A percentile compares a stretch with the other conserved stretches of the same genome.
These are phyloP conservation scores for Columba guinea DNA, from an alignment of 2,797 vertebrate genomes.

Conservation along the genomic window DNA sequence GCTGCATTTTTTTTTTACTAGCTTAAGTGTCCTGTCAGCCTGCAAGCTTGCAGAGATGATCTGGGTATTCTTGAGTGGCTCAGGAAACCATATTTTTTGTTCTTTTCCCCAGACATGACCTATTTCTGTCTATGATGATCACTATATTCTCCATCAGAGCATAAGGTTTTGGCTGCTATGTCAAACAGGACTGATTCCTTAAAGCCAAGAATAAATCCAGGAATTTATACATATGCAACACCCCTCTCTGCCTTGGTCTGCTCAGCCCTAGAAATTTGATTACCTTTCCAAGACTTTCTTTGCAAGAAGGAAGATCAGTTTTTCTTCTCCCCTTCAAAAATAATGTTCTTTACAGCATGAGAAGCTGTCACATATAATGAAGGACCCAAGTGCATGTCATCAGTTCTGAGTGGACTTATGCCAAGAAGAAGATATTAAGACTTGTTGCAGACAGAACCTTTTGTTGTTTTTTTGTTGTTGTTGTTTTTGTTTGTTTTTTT, in stretches of 20 bases:
- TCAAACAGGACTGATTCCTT: background rate
- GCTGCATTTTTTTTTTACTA: background rate
- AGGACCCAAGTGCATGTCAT: background rate
- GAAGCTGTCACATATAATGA: background rate
- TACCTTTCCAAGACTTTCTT: background rate
- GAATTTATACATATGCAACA: background rate
- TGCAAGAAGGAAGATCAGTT: background rate
- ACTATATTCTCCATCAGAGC: background rate
- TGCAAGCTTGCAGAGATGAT: background rate
- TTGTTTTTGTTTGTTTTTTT: no score
- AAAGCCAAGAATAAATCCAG: slow-evolving; percentile 2
- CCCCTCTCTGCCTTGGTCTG: background rate
- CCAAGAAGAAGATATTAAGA: background rate
- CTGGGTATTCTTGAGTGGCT: background rate
- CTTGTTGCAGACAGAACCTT: background rate
- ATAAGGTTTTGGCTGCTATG: background rate
- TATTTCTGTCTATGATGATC: background rate
- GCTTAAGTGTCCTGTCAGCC: background rate
- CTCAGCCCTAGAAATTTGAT: background rate
- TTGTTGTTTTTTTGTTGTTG: no score
- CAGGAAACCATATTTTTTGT: background rate
- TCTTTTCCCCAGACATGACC: background rate
- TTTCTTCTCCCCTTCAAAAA: background rate
- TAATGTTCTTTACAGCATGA: background rate
- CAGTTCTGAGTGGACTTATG: background rate